Conservation (phyloP, 2,113 vertebrate species). For the Oreochromis niloticus region DNA sequence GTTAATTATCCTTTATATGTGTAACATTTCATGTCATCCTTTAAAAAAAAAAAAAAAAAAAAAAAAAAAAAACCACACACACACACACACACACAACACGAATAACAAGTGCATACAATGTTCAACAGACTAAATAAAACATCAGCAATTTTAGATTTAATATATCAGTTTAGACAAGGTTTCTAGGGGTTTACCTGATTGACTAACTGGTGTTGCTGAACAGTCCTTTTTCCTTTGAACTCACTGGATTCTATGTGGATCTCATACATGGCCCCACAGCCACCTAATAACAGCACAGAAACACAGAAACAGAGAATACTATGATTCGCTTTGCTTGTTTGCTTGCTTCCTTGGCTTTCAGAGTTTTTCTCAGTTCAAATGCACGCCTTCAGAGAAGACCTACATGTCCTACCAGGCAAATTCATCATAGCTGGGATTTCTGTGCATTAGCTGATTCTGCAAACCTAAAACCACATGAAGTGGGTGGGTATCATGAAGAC, state of each 20-base stretch:
- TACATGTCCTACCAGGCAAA: not conserved
- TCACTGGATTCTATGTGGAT: constrained; percentile 89
- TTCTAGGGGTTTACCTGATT: constrained; percentile 77
- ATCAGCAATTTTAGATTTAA: not conserved
- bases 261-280: constrained; percentile 96
- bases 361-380: not conserved
- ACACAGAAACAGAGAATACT: not conserved
- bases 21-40: not conserved
- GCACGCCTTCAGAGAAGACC: not conserved
- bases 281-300: constrained; percentile 70
- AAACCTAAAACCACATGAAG: not conserved
- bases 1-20: not conserved
- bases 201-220: constrained; percentile 92
- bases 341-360: not conserved
- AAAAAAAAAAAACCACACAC: not conserved
- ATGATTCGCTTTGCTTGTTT: not conserved
- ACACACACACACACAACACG: too few relatives aligned
- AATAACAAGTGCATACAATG: not conserved
- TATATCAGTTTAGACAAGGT: not conserved
- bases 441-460: not conserved
- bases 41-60: too few relatives aligned
- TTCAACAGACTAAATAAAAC: not conserved
- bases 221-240: constrained; percentile 83
- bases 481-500: not conserved
- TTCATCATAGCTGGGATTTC: not conserved